A percentile compares a stretch with the other conserved stretches of the same genome.
phyloP scores from a whole-genome alignment of 2,888 invertebrate species.

The Neocrepidodera transversa region DNA sequence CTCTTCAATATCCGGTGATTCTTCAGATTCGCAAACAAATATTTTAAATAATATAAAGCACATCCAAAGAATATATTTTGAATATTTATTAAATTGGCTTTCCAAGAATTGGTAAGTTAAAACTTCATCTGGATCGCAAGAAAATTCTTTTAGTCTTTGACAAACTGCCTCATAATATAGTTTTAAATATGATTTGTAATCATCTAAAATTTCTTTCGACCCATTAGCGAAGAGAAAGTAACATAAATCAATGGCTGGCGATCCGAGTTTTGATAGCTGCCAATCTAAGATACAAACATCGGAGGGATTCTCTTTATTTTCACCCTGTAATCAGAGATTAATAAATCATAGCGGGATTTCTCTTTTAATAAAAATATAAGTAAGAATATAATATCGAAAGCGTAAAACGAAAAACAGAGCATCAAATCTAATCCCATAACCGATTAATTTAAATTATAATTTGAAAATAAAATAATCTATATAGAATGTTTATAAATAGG shows the following conservation, averaged over 20 bases:
- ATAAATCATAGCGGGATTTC: no score
- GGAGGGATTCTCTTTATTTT: constrained; percentile 36
- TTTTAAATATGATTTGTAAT: constrained; percentile 41
- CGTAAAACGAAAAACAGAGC: no score
- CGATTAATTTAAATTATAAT: no score
- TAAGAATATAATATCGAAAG: no score
- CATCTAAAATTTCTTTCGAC: constrained; percentile 38
- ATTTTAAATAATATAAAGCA: constrained; percentile 22
- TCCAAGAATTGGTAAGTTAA: constrained; percentile 32
- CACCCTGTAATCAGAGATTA: constrained; percentile 38
- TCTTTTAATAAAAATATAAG: no score
- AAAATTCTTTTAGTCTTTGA: constrained; percentile 39
- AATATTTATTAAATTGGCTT: constrained; percentile 22
- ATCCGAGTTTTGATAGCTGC: constrained; percentile 42
- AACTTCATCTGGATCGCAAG: constrained; percentile 42
- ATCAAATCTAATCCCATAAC: no score
- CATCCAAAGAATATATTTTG: constrained; percentile 13
- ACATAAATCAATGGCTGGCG: constrained; percentile 45
- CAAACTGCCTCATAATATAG: constrained; percentile 44
- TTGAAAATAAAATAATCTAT: no score
- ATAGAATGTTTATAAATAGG: no score
- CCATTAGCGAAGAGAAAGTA: constrained; percentile 45
- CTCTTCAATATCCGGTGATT: constrained; percentile 14
- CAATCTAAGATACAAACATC: constrained; percentile 47
- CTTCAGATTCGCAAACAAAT: constrained; percentile 22